Percentiles rank a stretch among this genome's conserved stretches.
phyloP scores from a whole-genome alignment of 2,113 vertebrate species.

The Limnothrissa miodon region DNA sequence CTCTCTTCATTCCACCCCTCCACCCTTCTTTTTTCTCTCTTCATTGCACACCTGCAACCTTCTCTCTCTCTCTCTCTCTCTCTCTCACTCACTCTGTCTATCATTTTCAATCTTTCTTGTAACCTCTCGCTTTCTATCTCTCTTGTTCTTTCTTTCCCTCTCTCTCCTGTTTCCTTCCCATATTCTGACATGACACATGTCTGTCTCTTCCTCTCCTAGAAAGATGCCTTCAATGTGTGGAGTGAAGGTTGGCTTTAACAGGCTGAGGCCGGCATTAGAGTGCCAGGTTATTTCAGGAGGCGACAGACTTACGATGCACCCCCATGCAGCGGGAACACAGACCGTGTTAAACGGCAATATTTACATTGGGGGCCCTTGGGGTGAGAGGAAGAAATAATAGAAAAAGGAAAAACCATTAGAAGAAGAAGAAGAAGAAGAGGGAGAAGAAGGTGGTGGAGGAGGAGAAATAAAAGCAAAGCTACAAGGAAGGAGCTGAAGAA shows the following conservation, averaged over 20 bases:
- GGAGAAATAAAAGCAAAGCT: too few relatives aligned
- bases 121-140: neutral
- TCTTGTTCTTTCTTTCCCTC: neutral
- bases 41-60: too few relatives aligned
- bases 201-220: neutral
- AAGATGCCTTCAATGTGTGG: neutral
- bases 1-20: neutral
- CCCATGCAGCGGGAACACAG: neutral
- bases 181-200: neutral
- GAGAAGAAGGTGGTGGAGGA: neutral
- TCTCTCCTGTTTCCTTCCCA: neutral
- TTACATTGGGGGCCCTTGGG: neutral
- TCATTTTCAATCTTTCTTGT: neutral
- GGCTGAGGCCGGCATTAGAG: neutral
- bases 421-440: slow-evolving; percentile 2
- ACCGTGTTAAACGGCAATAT: neutral
- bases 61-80: neutral
- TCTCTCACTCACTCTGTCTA: neutral
- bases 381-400: neutral
- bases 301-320: slow-evolving; percentile 2
- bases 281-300: neutral
- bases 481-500: too few relatives aligned
- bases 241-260: neutral
- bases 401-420: neutral
- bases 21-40: neutral